Evolutionary conservation across 1,140 invertebrate species (phyloP).

Genomic region (Heterodera schachtii): DNA sequence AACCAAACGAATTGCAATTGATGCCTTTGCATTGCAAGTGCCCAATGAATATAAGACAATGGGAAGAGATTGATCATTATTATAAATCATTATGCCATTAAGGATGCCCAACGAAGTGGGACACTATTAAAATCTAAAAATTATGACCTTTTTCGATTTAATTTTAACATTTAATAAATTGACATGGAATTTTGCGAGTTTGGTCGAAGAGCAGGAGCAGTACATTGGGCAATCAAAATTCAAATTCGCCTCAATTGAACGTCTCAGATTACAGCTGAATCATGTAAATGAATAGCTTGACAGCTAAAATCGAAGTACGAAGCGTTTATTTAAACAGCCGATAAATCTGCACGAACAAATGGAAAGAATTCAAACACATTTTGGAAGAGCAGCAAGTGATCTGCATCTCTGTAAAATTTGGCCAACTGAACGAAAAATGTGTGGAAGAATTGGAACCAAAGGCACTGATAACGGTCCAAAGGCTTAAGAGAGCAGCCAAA

Average conservation of each 20-base stretch:
- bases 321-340: constrained; percentile 63
- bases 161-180: constrained; percentile 46
- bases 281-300: constrained; percentile 55
- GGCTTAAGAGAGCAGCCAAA: constrained; percentile 41
- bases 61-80: background rate
- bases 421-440: constrained; percentile 35
- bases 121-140: constrained; percentile 18
- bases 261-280: constrained; percentile 54
- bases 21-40: constrained; percentile 58
- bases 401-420: constrained; percentile 25
- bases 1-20: constrained; percentile 44
- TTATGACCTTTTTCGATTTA: too few relatives aligned
- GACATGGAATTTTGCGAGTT: constrained; percentile 55
- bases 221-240: constrained; percentile 52
- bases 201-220: constrained; percentile 50
- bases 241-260: constrained; percentile 52
- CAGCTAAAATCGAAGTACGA: constrained; percentile 55
- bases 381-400: constrained; percentile 51
- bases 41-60: constrained; percentile 62
- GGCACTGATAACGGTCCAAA: constrained; percentile 33
- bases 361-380: constrained; percentile 48
- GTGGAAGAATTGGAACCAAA: constrained; percentile 37
- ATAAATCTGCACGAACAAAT: constrained; percentile 53
- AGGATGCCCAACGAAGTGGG: constrained; percentile 15
- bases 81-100: background rate